A percentile compares a stretch with the other conserved stretches of the same genome.
Conservation (phyloP, 2,888 invertebrate genomes). For the Tinea pellionella region DNA sequence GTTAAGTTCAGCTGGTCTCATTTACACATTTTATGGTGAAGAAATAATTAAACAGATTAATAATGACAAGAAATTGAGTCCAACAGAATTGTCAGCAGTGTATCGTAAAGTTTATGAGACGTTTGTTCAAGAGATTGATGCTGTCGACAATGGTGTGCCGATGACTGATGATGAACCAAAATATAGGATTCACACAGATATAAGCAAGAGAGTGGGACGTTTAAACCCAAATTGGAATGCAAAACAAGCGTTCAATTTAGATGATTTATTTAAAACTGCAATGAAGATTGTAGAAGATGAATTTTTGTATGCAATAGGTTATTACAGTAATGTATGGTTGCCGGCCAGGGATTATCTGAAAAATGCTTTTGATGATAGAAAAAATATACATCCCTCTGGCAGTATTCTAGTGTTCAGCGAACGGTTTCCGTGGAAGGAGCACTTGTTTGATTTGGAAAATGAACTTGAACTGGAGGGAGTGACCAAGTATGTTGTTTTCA, state of each 20-base stretch:
- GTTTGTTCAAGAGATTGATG: constrained; percentile 95
- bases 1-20: constrained; percentile 93
- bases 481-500: constrained; percentile 80
- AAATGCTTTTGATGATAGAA: constrained; percentile 76
- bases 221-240: constrained; percentile 90
- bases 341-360: constrained; percentile 86
- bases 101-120: constrained; percentile 83
- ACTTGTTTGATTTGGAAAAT: constrained; percentile 84
- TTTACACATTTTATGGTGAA: constrained; percentile 91
- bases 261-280: constrained; percentile 80
- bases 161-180: constrained; percentile 79
- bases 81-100: constrained; percentile 65
- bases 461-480: constrained; percentile 72
- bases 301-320: constrained; percentile 76
- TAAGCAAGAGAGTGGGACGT: constrained; percentile 79
- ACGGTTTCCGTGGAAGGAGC: constrained; percentile 91
- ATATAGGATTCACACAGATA: constrained; percentile 82
- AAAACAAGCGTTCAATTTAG: constrained; percentile 55
- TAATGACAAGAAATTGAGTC: constrained; percentile 46
- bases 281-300: constrained; percentile 82
- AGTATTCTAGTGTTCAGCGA: constrained; percentile 81
- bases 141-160: constrained; percentile 95
- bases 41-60: constrained; percentile 75
- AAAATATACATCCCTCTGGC: constrained; percentile 78
- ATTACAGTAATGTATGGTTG: constrained; percentile 80